Base-by-base conservation (phyloP, 2,888 invertebrate genomes). In the Teinopalpus imperialis region DNA sequence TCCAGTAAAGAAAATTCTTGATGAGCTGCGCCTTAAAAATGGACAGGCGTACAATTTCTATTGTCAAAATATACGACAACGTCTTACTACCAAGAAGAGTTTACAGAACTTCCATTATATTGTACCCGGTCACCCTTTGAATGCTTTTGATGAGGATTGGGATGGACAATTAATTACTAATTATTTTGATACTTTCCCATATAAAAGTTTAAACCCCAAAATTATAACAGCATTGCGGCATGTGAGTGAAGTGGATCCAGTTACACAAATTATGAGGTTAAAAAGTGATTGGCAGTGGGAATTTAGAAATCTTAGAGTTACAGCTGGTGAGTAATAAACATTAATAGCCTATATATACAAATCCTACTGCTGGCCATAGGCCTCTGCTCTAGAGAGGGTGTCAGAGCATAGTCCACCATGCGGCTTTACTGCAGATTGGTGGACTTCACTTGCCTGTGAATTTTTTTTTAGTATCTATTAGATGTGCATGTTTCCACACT, bases 181-280 rank as follows among this genome's bases (percentile, higher is more conserved):
- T 6, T 86, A 73, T 46, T 87, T 83, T 59, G 79, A 87, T 55
- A 59, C 60, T 18, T 76, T 87, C 47, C 52, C 69, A 5, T 75
- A 81, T 48, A 81, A 68, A 52, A 75, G 80, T 53, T 55, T 74
- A 8, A 54, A 69, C 29, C 87, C 89, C 1, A 76, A 73, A 54
- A 69, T 81, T 27, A 68, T 87, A 40, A 66, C 76, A 5, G 49
- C 48, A 4, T 51, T 79, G 10, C 51, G 46, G 1, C 62, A 79
- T 53, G 52, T 67, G 5, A 62, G 59, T 2, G 65, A 57, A 48
- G 46, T 55, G 44, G 89, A 89, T 60, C 82, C 86, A 10, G 61
- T 83, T 0, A 68, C 78, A 5, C 66, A 66, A 13, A 51, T 60
- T 34, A 61, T 87, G 53, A 64, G 59, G 24, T 29, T 61, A n/a